Conservation (phyloP, 1,140 invertebrate species). For the Cydia splendana region DNA sequence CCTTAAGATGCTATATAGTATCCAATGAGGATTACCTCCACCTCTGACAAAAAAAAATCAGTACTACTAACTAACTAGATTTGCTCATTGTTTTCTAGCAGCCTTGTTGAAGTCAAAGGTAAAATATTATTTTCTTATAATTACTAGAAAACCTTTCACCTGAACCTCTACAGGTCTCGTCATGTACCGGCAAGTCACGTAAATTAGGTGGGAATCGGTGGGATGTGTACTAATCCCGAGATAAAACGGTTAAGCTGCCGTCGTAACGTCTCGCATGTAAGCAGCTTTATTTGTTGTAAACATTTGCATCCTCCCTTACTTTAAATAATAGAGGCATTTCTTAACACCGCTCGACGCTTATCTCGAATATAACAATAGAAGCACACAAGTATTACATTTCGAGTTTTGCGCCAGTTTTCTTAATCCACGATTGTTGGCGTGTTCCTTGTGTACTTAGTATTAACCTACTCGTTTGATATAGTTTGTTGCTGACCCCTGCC, state of each 20-base stretch:
- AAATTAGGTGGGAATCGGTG: constrained; percentile 73
- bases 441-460: background rate
- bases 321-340: constrained; percentile 50
- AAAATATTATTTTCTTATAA: background rate
- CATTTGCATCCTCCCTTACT: constrained; percentile 53
- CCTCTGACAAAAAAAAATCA: too few relatives aligned
- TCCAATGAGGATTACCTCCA: too few relatives aligned
- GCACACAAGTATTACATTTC: background rate
- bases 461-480: too few relatives aligned
- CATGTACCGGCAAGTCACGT: constrained; percentile 69
- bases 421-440: background rate
- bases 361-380: constrained; percentile 21
- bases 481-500: too few relatives aligned
- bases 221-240: constrained; percentile 71
- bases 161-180: constrained; percentile 63
- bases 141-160: constrained; percentile 55
- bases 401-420: background rate
- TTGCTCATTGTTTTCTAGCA: too few relatives aligned
- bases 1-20: too few relatives aligned
- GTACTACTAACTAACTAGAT: too few relatives aligned
- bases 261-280: constrained; percentile 65
- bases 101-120: background rate
- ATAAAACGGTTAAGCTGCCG: constrained; percentile 71
- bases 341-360: constrained; percentile 36
- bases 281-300: constrained; percentile 68